A percentile compares a stretch with the other conserved stretches of the same genome.
Evolutionary conservation across 2,797 vertebrate genomes (phyloP).

Genomic region (Ambastaia sidthimunki): DNA sequence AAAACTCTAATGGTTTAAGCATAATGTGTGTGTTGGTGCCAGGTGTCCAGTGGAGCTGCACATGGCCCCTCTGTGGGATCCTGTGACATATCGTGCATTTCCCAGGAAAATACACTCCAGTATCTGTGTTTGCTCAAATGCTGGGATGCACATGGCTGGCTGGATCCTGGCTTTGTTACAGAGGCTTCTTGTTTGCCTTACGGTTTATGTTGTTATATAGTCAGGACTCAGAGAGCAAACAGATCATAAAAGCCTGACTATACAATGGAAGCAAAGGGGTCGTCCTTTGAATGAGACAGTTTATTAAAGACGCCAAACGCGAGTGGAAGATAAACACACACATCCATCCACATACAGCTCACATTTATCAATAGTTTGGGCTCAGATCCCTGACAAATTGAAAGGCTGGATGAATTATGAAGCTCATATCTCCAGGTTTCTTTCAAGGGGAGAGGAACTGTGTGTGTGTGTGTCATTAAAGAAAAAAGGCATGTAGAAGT

Average conservation of each 20-base stretch:
- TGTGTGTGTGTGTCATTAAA: constrained; percentile 57
- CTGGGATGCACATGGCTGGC: constrained; percentile 28
- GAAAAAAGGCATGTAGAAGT: constrained; percentile 68
- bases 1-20: constrained; percentile 56
- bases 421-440: constrained; percentile 67
- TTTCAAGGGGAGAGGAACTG: constrained; percentile 45
- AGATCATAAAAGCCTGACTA: constrained; percentile 37
- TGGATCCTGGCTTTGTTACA: constrained; percentile 41
- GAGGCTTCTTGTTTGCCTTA: constrained; percentile 42
- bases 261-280: constrained; percentile 30
- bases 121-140: constrained; percentile 39
- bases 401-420: constrained; percentile 70
- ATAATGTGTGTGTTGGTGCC: constrained; percentile 51
- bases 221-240: constrained; percentile 38
- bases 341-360: constrained; percentile 30
- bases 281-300: constrained; percentile 41
- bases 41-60: constrained; percentile 63
- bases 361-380: constrained; percentile 47
- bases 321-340: constrained; percentile 33
- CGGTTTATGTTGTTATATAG: constrained; percentile 45
- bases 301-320: constrained; percentile 42
- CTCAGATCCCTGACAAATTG: constrained; percentile 36
- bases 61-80: constrained; percentile 72
- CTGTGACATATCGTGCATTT: constrained; percentile 73
- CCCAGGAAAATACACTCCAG: constrained; percentile 45